A percentile compares a stretch with the other conserved stretches of the same genome.
phyloP scores from a whole-genome alignment of 1,140 invertebrate species.

The Trichonephila inaurata region DNA sequence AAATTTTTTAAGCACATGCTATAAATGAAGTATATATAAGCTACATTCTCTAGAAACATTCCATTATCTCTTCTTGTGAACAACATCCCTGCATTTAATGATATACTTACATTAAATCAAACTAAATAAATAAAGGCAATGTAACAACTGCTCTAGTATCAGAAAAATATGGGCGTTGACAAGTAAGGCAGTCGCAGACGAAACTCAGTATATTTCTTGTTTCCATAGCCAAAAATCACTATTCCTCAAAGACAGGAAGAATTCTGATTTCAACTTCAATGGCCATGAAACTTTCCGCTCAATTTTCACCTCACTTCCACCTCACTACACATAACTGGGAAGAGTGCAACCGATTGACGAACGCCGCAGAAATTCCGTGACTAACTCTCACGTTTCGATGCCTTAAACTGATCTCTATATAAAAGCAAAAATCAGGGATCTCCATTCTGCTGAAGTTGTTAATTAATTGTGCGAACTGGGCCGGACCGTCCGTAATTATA shows the following conservation, averaged over 20 bases:
- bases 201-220: neutral
- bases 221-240: neutral
- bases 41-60: too few relatives aligned
- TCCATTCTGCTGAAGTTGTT: constrained; percentile 34
- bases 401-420: neutral
- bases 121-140: too few relatives aligned
- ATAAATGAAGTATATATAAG: too few relatives aligned
- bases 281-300: constrained; percentile 51
- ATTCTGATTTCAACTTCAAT: constrained; percentile 51
- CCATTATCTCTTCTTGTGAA: too few relatives aligned
- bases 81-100: too few relatives aligned
- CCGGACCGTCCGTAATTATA: constrained; percentile 34
- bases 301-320: constrained; percentile 48
- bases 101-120: too few relatives aligned
- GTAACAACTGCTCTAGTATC: too few relatives aligned
- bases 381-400: constrained; percentile 18
- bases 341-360: constrained; percentile 30
- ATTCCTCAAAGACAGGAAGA: neutral
- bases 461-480: constrained; percentile 38
- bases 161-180: too few relatives aligned
- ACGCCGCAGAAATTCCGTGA: constrained; percentile 50
- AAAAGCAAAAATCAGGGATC: constrained; percentile 22
- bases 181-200: neutral
- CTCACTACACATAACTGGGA: constrained; percentile 18
- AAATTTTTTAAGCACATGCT: too few relatives aligned